Evolutionary conservation across 2,888 invertebrate species (phyloP), one percentile per base, ranked within the genome.

Genomic region (Mycogona germanica): DNA sequence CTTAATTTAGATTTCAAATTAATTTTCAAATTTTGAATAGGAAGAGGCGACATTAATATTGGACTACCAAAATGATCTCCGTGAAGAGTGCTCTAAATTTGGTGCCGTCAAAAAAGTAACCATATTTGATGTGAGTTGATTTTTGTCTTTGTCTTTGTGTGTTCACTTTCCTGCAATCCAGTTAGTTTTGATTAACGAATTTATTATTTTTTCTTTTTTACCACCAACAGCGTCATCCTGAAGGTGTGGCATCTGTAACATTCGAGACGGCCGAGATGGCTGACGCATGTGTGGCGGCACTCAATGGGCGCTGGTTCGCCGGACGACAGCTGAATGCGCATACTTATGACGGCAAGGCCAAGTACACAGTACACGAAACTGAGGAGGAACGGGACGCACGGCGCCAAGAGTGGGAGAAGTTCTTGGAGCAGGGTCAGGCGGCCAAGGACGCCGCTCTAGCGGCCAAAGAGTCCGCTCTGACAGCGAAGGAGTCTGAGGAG

Each of bases 281-380:
- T 0, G 95, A 97, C 72, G 78, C 82, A 55, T 93, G 91, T 47
- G 80, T 97, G 12, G 77, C 78, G 61, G 78, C 89, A 60, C 78
- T 97, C 66, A 85, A 95, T 69, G 87, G 87, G 1, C 76, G 96
- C 37, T 89, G 84, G 79, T 93, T 95, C 72, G 87, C 86, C 7
- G 82, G 91, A 66, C 75, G 87, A 37, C 79, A 84, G 69, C 77
- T 98, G 28, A 78, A 77, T 3, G 96, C 93, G 3, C 84, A 84
- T 66, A 81, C 85, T 59, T 97, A 92, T 89, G 95, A 98, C 73
- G 97, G 97, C 19, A 84, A 84, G 68, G 89, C 91, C 0, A 96
- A 92, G 69, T 93, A 84, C 71, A 84, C 80, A 69, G 80, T 93
- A 64, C 80, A 80, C 51, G 97, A 97, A 73, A 91, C 93, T 0